A percentile compares a stretch with the other conserved stretches of the same genome.
Evolutionary conservation across 2,888 invertebrate species (phyloP).

Genomic region (Amphimallon solstitiale): DNA sequence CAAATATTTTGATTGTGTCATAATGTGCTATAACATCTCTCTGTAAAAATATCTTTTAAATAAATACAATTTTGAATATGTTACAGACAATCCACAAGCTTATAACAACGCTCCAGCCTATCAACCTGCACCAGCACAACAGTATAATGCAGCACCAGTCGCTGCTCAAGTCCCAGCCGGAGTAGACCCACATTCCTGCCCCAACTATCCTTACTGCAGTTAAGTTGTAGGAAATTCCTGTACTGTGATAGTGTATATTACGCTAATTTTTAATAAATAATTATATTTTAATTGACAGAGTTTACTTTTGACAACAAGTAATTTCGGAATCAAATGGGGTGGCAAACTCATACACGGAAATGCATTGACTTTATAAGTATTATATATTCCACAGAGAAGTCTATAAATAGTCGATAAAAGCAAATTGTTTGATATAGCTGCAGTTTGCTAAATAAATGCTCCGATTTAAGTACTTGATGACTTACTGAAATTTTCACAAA

Average conservation of each 20-base stretch:
- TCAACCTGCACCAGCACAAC: conserved; percentile 48
- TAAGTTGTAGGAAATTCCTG: conserved; percentile 42
- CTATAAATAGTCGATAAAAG: no score
- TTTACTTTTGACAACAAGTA: neutral
- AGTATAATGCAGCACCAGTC: conserved; percentile 39
- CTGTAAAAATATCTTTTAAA: neutral
- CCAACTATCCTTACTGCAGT: conserved; percentile 63
- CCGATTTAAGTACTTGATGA: no score
- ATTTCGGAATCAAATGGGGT: no score
- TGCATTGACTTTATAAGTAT: no score
- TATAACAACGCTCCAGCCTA: conserved; percentile 39
- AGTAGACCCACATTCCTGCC: conserved; percentile 59
- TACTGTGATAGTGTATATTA: conserved; percentile 37
- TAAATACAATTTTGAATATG: neutral
- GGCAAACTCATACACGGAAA: no score
- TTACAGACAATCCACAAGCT: conserved; percentile 36
- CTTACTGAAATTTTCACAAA: no score
- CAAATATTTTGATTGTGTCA: no score
- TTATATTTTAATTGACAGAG: neutral
- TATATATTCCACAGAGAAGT: no score
- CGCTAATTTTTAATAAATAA: conserved; percentile 29
- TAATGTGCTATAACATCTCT: neutral
- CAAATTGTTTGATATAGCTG: no score
- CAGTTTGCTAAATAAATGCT: no score
- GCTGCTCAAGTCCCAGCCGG: conserved; percentile 59